phyloP scores from a whole-genome alignment of 2,113 vertebrate genomes.

The Lampris megalopsis region DNA sequence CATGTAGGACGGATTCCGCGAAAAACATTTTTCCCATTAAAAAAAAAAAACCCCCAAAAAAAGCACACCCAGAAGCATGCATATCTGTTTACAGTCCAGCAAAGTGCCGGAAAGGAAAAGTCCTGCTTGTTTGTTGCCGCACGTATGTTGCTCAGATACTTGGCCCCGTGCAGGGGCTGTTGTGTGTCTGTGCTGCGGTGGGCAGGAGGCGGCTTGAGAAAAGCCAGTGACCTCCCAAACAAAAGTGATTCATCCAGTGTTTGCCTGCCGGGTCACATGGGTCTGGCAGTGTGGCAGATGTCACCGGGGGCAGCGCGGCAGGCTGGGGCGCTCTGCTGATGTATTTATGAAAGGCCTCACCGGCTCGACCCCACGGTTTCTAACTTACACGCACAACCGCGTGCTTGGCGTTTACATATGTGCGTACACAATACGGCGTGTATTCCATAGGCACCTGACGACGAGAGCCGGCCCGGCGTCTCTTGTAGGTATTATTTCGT shows the following conservation, averaged over 20 bases:
- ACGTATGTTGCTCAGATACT: constrained; percentile 37
- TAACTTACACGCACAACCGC: background rate
- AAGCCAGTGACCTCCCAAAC: constrained; percentile 63
- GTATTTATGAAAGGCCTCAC: background rate
- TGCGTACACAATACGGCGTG: no score
- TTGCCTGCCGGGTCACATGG: constrained; percentile 70
- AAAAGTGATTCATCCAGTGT: constrained; percentile 72
- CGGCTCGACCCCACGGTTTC: background rate
- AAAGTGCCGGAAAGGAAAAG: background rate
- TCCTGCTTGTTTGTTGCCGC: constrained; percentile 31
- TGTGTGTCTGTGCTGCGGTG: constrained; percentile 19
- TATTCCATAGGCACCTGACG: no score
- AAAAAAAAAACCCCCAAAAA: constrained; percentile 14
- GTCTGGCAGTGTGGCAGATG: constrained; percentile 66
- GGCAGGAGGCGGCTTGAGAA: constrained; percentile 23
- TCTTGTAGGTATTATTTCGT: background rate
- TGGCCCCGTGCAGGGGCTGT: constrained; percentile 7
- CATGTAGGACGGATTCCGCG: no score
- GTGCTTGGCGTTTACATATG: no score
- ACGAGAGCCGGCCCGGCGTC: no score
- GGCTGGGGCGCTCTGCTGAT: constrained; percentile 19
- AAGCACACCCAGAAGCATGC: background rate
- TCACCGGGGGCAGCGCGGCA: constrained; percentile 47
- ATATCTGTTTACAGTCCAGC: no score
- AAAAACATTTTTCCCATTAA: no score